Evolutionary conservation across 2,888 invertebrate species (phyloP).

Genomic region (Diplazon laetatorius): DNA sequence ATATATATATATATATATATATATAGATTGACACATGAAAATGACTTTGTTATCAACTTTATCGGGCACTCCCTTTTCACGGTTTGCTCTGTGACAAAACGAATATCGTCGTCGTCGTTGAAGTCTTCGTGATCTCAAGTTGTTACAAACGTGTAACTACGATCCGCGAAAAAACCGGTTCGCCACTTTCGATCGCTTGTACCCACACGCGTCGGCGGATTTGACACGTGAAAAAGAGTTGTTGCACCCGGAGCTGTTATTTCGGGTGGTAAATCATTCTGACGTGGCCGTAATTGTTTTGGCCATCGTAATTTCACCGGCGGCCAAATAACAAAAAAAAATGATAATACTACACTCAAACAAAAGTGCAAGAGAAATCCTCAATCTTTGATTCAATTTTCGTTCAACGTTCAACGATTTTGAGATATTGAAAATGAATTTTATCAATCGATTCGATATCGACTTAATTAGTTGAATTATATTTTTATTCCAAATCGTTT

Average conservation of each 20-base stretch:
- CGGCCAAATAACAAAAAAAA: not conserved
- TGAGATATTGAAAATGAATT: too few relatives aligned
- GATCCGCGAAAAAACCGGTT: constrained; percentile 20
- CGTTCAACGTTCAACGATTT: too few relatives aligned
- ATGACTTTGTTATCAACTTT: not conserved
- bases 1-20: too few relatives aligned
- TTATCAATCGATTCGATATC: too few relatives aligned
- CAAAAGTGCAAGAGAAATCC: too few relatives aligned
- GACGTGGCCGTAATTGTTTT: not conserved
- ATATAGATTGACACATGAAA: too few relatives aligned
- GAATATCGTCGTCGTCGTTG: constrained; percentile 23
- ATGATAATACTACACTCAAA: too few relatives aligned
- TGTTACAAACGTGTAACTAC: constrained; percentile 9
- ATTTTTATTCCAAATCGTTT: too few relatives aligned
- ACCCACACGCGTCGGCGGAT: not conserved
- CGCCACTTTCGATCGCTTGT: constrained; percentile 1
- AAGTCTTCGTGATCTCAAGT: not conserved
- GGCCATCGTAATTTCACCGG: not conserved
- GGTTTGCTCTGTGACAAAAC: not conserved
- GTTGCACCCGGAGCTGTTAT: not conserved
- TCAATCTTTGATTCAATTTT: too few relatives aligned
- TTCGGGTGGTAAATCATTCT: constrained; percentile 22
- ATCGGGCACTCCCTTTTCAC: not conserved
- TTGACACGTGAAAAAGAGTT: constrained; percentile 11
- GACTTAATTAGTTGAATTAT: too few relatives aligned